Evolutionary conservation across 1,140 invertebrate genomes (phyloP).

Genomic region (Condylostylus longicornis): DNA sequence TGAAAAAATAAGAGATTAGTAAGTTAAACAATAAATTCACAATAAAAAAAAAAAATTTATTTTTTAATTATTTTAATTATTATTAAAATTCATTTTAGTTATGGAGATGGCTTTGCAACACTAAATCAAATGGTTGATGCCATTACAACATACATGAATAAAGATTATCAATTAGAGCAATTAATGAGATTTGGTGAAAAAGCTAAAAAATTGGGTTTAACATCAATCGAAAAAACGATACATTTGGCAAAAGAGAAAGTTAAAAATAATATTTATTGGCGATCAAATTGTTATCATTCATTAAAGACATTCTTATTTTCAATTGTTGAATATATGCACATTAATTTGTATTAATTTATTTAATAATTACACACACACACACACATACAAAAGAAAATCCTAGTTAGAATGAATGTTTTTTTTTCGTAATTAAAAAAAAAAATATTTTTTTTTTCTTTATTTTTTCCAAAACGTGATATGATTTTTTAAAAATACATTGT

Average conservation of each 20-base stretch:
- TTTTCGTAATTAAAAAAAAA: too few relatives aligned
- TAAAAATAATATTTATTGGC: constrained; percentile 30
- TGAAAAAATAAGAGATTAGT: constrained; percentile 32
- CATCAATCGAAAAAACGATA: constrained; percentile 22
- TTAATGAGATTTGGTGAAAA: constrained; percentile 19
- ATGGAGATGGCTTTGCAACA: constrained; percentile 36
- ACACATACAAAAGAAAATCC: too few relatives aligned
- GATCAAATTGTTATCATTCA: constrained; percentile 23
- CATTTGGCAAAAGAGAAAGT: constrained; percentile 27
- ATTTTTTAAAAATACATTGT: too few relatives aligned
- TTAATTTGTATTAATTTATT: constrained; percentile 24
- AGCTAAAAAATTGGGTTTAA: constrained; percentile 21
- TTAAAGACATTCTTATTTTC: constrained; percentile 23
- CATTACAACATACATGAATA: constrained; percentile 37
- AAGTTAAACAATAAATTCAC: constrained; percentile 17
- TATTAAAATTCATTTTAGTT: constrained; percentile 22
- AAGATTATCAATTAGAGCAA: constrained; percentile 29
- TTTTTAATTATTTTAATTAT: constrained; percentile 1
- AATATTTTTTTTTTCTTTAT: too few relatives aligned
- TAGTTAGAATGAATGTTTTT: too few relatives aligned
- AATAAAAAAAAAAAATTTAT: constrained; percentile 1
- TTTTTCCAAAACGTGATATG: too few relatives aligned
- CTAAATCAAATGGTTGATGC: constrained; percentile 36
- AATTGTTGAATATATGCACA: constrained; percentile 27
- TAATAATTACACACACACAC: too few relatives aligned